A percentile compares a stretch with the other conserved stretches of the same genome.
These are phyloP conservation scores for Listronotus oregonensis DNA, from an alignment of 1,140 invertebrate species.

Conservation along the genomic window DNA sequence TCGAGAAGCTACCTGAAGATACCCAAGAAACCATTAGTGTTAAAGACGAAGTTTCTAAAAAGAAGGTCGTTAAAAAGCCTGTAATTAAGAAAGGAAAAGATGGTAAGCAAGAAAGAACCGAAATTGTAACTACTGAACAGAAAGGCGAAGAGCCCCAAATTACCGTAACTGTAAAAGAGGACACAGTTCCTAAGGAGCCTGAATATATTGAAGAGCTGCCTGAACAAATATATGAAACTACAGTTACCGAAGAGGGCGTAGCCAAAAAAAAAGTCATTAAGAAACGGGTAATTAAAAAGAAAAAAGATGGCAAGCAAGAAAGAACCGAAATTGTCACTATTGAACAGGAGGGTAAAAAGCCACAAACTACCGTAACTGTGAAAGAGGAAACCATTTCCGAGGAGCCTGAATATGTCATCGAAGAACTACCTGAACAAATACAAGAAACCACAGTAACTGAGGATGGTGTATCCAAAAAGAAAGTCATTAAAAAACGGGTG, in stretches of 20 bases:
- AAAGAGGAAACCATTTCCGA: conserved; percentile 38
- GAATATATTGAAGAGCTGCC: too few relatives aligned
- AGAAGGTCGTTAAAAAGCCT: too few relatives aligned
- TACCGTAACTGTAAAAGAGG: conserved; percentile 52
- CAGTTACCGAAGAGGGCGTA: too few relatives aligned
- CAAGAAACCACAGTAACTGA: conserved; percentile 27
- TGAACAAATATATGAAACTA: too few relatives aligned
- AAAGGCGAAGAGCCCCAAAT: conserved; percentile 55
- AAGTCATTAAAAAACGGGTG: conserved; percentile 32
- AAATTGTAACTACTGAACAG: conserved; percentile 51
- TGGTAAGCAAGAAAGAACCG: conserved; percentile 44
- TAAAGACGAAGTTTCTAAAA: too few relatives aligned
- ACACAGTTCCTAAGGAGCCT: conserved; percentile 12
- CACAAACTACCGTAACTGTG: too few relatives aligned
- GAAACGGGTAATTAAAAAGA: too few relatives aligned
- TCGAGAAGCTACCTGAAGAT: conserved; percentile 41
- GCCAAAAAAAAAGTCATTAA: too few relatives aligned
- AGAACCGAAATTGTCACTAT: conserved; percentile 48
- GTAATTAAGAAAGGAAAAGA: conserved; percentile 42
- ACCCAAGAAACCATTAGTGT: background rate
- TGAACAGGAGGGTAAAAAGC: conserved; percentile 32
- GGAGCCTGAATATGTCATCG: conserved; percentile 12
- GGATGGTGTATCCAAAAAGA: conserved; percentile 41
- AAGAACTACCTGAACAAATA: too few relatives aligned
- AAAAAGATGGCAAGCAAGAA: too few relatives aligned